Conservation (phyloP, 2,888 invertebrate species). For the Silvanus unidentatus region DNA sequence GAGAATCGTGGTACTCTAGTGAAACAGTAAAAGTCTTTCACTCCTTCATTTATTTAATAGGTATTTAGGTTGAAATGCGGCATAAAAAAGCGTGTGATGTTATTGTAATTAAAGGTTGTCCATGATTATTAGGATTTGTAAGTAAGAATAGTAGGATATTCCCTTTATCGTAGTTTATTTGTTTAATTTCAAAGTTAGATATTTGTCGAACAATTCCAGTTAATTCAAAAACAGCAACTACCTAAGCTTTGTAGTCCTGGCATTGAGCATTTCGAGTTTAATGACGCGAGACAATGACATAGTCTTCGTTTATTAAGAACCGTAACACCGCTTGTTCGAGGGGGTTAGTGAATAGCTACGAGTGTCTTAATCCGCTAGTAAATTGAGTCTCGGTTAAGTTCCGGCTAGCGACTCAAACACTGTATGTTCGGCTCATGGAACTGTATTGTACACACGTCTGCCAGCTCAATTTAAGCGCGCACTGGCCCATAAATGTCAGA, state of each 20-base stretch:
- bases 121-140: no score
- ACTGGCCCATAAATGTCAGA: constrained; percentile 41
- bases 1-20: no score
- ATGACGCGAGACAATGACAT: constrained; percentile 48
- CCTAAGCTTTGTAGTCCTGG: constrained; percentile 41
- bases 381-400: constrained; percentile 47
- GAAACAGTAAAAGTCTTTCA: no score
- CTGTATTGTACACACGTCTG: constrained; percentile 35
- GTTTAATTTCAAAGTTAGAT: constrained; percentile 34
- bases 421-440: constrained; percentile 29
- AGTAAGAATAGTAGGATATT: no score
- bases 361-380: constrained; percentile 49
- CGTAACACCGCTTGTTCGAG: constrained; percentile 48
- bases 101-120: no score
- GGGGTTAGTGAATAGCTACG: constrained; percentile 47
- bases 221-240: constrained; percentile 43
- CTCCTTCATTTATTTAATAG: no score
- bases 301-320: constrained; percentile 50
- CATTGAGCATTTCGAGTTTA: constrained; percentile 43
- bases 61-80: no score
- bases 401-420: constrained; percentile 39
- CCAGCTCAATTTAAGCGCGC: constrained; percentile 37
- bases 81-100: no score
- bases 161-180: constrained; percentile 15
- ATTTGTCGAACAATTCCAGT: constrained; percentile 41